Evolutionary conservation across 2,888 invertebrate species (phyloP).

Genomic region (Dugesia japonica): DNA sequence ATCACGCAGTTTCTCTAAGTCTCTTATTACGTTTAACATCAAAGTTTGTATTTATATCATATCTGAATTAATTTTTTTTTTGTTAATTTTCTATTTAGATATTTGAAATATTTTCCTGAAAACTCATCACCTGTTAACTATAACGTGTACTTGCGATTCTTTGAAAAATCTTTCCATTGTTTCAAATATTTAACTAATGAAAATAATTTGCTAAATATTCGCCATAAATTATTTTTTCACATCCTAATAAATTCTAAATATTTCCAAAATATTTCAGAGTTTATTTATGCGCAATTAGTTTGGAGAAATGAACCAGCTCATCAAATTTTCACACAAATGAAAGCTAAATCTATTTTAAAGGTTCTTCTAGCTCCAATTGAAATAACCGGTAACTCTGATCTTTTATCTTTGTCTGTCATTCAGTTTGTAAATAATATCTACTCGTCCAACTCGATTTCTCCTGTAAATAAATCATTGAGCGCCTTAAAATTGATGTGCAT

Average conservation of each 20-base stretch:
- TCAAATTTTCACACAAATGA: neutral
- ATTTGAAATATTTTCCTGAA: neutral
- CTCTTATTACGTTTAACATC: neutral
- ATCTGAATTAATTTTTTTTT: neutral
- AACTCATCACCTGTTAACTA: neutral
- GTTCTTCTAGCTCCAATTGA: neutral
- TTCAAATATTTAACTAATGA: neutral
- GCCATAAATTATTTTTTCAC: neutral
- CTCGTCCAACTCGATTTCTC: neutral
- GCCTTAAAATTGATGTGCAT: neutral
- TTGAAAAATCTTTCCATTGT: neutral
- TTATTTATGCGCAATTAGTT: neutral
- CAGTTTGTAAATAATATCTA: slow-evolving; percentile 3
- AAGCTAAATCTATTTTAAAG: neutral
- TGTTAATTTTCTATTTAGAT: neutral
- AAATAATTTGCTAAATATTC: neutral
- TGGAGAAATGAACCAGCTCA: neutral
- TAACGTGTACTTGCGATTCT: neutral
- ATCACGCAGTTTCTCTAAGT: neutral
- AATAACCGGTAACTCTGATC: neutral
- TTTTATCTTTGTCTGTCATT: neutral
- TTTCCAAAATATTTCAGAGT: neutral
- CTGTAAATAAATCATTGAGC: neutral
- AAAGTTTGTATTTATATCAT: neutral
- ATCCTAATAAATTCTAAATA: neutral